Evolutionary conservation across 1,140 invertebrate genomes (phyloP).

Genomic region (Phthorimaea operculella): DNA sequence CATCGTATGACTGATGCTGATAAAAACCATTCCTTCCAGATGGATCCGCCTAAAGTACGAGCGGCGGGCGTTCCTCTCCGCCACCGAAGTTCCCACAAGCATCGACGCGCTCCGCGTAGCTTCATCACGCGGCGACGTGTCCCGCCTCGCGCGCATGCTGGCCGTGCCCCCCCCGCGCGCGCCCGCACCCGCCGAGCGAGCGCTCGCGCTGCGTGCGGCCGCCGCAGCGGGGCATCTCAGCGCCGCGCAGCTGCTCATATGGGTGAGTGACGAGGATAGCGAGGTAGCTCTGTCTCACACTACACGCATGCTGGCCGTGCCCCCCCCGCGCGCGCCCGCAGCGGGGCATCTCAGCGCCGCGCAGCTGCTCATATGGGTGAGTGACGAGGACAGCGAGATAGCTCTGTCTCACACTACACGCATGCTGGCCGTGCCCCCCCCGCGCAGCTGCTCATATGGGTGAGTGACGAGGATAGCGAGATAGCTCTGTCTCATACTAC

Average conservation of each 20-base stretch:
- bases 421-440: too few relatives aligned
- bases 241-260: slow-evolving; percentile 91
- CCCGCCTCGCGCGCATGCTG: slow-evolving; percentile 29
- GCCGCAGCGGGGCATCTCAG: slow-evolving; percentile 90
- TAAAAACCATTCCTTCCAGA: slow-evolving; percentile 17
- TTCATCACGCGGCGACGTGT: slow-evolving; percentile 32
- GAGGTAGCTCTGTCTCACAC: slow-evolving; percentile 76
- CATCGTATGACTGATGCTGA: neutral
- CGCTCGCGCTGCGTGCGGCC: slow-evolving; percentile 80
- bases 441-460: slow-evolving; percentile 92
- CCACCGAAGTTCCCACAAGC: slow-evolving; percentile 12
- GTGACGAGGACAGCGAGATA: too few relatives aligned
- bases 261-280: too few relatives aligned
- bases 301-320: slow-evolving; percentile 32
- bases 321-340: slow-evolving; percentile 54
- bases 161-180: slow-evolving; percentile 35
- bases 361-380: slow-evolving; percentile 93
- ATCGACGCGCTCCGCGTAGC: slow-evolving; percentile 32
- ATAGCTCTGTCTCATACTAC: too few relatives aligned
- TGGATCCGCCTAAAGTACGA: slow-evolving; percentile 60
- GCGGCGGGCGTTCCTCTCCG: slow-evolving; percentile 44
- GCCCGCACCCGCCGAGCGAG: slow-evolving; percentile 65
- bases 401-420: too few relatives aligned
- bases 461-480: too few relatives aligned
- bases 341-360: slow-evolving; percentile 90